These are phyloP conservation scores for Bungarus multicinctus DNA, from an alignment of 2,113 vertebrate genomes.

Conservation along the genomic window DNA sequence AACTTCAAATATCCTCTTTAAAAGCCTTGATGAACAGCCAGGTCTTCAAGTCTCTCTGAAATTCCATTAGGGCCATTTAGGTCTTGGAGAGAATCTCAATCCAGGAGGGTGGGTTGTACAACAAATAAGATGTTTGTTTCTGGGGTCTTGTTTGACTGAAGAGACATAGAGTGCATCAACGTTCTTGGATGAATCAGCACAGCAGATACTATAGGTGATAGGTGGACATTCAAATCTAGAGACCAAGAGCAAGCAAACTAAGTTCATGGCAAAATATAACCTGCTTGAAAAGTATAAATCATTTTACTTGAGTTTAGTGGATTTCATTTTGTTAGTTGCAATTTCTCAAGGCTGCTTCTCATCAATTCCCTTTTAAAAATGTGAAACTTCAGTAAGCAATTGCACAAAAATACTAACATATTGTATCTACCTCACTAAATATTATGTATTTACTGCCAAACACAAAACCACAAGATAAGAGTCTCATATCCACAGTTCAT, in stretches of 20 bases:
- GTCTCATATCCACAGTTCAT: too few relatives aligned
- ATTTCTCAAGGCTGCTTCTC: neutral
- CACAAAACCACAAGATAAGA: neutral
- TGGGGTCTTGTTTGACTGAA: too few relatives aligned
- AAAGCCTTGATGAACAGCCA: too few relatives aligned
- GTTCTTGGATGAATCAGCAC: too few relatives aligned
- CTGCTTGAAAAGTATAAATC: neutral
- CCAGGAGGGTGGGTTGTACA: too few relatives aligned
- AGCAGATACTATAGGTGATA: too few relatives aligned
- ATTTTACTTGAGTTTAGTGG: neutral
- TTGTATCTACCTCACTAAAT: neutral
- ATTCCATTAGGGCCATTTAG: too few relatives aligned
- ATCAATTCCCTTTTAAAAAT: neutral
- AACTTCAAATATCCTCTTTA: too few relatives aligned
- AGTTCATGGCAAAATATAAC: neutral
- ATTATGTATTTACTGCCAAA: neutral
- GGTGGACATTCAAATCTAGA: neutral
- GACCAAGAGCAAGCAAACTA: neutral
- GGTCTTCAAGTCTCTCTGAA: too few relatives aligned
- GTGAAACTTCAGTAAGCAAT: neutral
- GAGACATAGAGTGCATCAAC: too few relatives aligned
- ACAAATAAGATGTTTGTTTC: too few relatives aligned
- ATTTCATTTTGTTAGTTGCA: neutral
- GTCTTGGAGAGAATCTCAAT: too few relatives aligned
- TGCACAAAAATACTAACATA: neutral